Evolutionary conservation across 2,797 vertebrate genomes (phyloP).

Genomic region (Mormyrus proboscirostris): DNA sequence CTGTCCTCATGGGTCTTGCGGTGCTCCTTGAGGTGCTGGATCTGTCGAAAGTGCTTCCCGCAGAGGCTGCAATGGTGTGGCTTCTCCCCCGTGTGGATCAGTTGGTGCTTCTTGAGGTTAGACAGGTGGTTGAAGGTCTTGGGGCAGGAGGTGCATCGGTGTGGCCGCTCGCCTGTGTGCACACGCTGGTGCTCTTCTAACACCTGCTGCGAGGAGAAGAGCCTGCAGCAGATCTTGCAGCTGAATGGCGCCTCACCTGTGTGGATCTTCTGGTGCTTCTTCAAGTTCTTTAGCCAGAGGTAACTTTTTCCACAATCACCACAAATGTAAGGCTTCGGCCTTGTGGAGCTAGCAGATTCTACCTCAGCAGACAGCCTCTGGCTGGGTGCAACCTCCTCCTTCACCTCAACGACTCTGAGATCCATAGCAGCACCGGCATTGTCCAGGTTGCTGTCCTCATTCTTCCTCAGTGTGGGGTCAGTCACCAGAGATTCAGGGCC

Average conservation of each 20-base stretch:
- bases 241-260: constrained; percentile 21
- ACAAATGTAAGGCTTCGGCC: constrained; percentile 25
- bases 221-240: constrained; percentile 25
- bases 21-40: constrained; percentile 25
- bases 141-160: constrained; percentile 21
- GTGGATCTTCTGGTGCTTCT: constrained; percentile 28
- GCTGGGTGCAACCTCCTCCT: constrained; percentile 10
- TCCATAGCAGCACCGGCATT: constrained; percentile 14
- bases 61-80: constrained; percentile 25
- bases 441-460: not conserved
- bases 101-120: constrained; percentile 28
- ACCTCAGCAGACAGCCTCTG: not conserved
- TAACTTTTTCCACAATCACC: constrained; percentile 28
- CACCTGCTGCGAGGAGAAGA: constrained; percentile 21
- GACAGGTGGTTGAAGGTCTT: constrained; percentile 25
- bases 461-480: not conserved
- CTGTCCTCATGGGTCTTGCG: constrained; percentile 25
- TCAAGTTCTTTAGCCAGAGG: constrained; percentile 26
- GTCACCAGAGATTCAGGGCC: not conserved
- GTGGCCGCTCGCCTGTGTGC: constrained; percentile 18
- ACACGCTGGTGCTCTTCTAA: constrained; percentile 23
- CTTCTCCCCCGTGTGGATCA: constrained; percentile 27
- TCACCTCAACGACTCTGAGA: constrained; percentile 20
- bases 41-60: constrained; percentile 19
- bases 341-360: not conserved